phyloP scores from a whole-genome alignment of 2,113 vertebrate species.

The Noturus placidus region DNA sequence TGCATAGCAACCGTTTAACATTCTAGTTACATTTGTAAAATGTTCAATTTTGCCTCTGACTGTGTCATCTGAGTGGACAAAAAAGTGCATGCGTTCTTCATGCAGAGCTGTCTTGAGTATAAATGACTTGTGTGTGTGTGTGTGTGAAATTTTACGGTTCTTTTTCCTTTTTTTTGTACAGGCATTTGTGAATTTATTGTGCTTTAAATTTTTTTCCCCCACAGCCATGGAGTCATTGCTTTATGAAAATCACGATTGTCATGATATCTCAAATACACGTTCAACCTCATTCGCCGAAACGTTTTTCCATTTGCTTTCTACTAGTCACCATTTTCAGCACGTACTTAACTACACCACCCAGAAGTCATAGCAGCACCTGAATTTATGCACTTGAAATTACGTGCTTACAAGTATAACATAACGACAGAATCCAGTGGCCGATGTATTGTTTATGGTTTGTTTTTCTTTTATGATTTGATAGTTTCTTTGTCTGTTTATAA shows the following conservation, averaged over 20 bases:
- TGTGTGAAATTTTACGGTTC: constrained; percentile 52
- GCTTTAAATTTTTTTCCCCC: constrained; percentile 59
- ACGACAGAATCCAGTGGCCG: not conserved
- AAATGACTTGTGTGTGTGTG: constrained; percentile 66
- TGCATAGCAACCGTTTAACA: constrained; percentile 66
- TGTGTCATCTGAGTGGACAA: constrained; percentile 65
- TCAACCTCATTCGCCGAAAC: constrained; percentile 53
- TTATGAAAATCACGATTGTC: constrained; percentile 63
- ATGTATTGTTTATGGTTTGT: not conserved
- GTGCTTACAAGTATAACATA: not conserved
- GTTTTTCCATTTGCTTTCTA: constrained; percentile 51
- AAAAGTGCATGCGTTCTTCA: constrained; percentile 73
- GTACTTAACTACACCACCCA: constrained; percentile 37
- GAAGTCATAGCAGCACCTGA: not conserved
- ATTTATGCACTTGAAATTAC: not conserved
- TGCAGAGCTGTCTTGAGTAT: constrained; percentile 71
- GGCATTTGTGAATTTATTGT: constrained; percentile 71
- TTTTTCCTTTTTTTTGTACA: constrained; percentile 66
- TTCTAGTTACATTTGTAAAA: constrained; percentile 72
- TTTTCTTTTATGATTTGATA: not conserved
- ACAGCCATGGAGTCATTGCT: constrained; percentile 62
- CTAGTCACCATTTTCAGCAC: constrained; percentile 36
- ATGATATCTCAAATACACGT: constrained; percentile 68
- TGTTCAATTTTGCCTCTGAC: constrained; percentile 69
- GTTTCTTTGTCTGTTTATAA: too few relatives aligned